Conservation (phyloP, 2,888 invertebrate species). For the Synergus laeviventris region DNA sequence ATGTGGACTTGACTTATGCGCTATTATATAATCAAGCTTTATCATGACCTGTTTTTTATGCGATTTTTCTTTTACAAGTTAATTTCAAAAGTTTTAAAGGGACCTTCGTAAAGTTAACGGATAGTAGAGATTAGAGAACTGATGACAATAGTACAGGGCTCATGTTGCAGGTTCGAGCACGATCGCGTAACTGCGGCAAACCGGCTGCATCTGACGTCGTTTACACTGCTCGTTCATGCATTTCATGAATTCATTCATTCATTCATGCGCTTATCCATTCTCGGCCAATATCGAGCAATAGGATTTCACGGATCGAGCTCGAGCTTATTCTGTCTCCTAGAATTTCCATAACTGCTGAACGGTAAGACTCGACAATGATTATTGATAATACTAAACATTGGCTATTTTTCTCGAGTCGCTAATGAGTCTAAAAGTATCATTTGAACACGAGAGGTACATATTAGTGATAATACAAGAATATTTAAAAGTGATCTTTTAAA, state of each 20-base stretch:
- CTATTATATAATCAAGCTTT: too few species aligned
- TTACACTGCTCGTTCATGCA: conserved; percentile 63
- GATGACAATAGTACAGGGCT: conserved; percentile 22
- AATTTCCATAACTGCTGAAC: background rate
- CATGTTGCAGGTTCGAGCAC: conserved; percentile 31
- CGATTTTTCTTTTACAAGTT: too few species aligned
- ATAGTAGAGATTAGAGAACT: too few species aligned
- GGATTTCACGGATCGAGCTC: conserved; percentile 49
- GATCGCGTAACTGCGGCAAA: conserved; percentile 35
- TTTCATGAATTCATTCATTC: conserved; percentile 58
- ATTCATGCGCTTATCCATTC: conserved; percentile 61
- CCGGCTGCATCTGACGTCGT: conserved; percentile 44
- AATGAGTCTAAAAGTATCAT: background rate
- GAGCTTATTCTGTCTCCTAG: background rate
- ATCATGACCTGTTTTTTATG: too few species aligned
- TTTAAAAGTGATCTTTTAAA: too few species aligned
- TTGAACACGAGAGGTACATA: too few species aligned
- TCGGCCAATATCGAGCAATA: conserved; percentile 61
- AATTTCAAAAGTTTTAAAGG: too few species aligned
- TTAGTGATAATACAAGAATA: background rate
- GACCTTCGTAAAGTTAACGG: too few species aligned
- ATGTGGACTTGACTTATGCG: too few species aligned
- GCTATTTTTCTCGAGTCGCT: background rate
- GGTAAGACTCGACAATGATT: background rate
- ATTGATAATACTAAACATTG: background rate